Base-by-base conservation (phyloP, 2,113 vertebrate species). In the Brienomyrus brachyistius region DNA sequence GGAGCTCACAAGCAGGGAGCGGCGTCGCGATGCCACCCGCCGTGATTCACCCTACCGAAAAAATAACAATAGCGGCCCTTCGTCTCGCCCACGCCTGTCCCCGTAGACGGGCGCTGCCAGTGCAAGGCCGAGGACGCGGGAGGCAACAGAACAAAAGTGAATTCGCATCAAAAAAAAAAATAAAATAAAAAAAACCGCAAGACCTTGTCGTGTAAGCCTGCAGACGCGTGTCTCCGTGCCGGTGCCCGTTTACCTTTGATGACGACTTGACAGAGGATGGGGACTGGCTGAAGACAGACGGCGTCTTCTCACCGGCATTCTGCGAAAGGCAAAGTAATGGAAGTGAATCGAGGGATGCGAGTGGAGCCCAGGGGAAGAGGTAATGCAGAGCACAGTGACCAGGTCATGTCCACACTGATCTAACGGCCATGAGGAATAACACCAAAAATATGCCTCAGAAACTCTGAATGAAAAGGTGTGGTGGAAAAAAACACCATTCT, bases 191-290 rank as follows among this genome's bases (percentile, higher is more conserved):
- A 27, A 52, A 89, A 88, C 9, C 8, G 35, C 56, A 88, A 43
- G 23, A 52, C 56, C 77, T 45, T 8, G 51, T 50, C 48, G 66
- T 13, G 86, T 51, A 1, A 31, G 50, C 84, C 23, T 80, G 56
- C 45, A 35, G 31, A 47, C 23, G 70, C 27, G 50, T 0, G 40
- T 1, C 11, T 70, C 50, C 48, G 40, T 35, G 3, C 3, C 0
- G n/a, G 1, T 27, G n/a, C 21, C 0, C 91, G 92, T 91, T 90
- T 95, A 94, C 95, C 95, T 40, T 88, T 92, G 59, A 91, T 10
- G 3, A 40, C 87, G 0, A 96, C 95, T 95, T 95, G 45, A 91
- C 35, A 0, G 95, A 94, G 90, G 94, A 95, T 88, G 95, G 91
- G 0, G 86, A 88, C 4, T 93, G 94, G 92, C 95, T 96, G 93